Conservation (phyloP, 2,113 vertebrate genomes). For the Sciurus niger region DNA sequence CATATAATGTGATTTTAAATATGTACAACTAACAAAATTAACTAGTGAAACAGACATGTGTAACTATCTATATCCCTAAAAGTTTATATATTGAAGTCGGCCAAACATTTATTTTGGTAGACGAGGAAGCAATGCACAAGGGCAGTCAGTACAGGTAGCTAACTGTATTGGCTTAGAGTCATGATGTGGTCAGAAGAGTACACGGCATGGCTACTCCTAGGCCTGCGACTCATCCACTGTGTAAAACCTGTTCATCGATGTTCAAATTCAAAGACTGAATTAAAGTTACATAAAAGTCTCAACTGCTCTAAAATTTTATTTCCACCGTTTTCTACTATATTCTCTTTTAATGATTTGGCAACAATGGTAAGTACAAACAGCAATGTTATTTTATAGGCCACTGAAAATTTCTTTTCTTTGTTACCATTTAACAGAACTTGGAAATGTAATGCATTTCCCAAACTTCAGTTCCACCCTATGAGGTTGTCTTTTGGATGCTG, state of each 20-base stretch:
- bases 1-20: not conserved
- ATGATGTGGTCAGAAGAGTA: not conserved
- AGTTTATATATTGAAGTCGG: not conserved
- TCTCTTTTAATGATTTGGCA: not conserved
- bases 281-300: not conserved
- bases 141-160: too few species aligned
- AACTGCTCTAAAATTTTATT: not conserved
- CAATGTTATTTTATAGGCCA: conserved; percentile 37
- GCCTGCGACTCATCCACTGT: not conserved
- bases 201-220: not conserved
- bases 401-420: not conserved
- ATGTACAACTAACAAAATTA: not conserved
- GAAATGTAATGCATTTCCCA: conserved; percentile 5
- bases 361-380: not conserved
- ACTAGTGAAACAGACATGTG: not conserved
- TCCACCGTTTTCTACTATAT: conserved; percentile 4
- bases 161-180: not conserved
- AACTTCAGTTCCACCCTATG: not conserved
- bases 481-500: not conserved
- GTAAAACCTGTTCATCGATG: not conserved
- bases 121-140: not conserved
- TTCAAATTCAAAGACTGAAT: conserved; percentile 16
- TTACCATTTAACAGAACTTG: not conserved
- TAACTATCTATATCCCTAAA: not conserved
- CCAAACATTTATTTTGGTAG: not conserved